Percentiles rank a stretch among this genome's conserved stretches.
Conservation (phyloP, 2,888 invertebrate genomes). For the Imbricaverruca yamaguchii region DNA sequence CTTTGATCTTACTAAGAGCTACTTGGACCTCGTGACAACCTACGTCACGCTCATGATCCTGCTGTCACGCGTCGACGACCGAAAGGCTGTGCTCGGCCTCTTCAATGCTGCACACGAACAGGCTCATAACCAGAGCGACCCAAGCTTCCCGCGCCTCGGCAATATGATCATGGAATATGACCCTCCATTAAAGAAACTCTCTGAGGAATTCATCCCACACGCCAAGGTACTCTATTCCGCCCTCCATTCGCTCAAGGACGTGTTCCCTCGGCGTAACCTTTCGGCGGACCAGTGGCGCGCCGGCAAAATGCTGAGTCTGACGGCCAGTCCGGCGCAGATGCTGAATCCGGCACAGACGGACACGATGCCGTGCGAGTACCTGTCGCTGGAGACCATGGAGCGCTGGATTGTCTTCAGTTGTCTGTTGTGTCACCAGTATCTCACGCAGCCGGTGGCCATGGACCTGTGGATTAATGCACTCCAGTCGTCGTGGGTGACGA, state of each 20-base stretch:
- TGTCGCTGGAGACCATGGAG: constrained; percentile 91
- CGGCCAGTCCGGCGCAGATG: constrained; percentile 88
- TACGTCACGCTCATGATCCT: constrained; percentile 95
- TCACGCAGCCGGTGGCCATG: constrained; percentile 66
- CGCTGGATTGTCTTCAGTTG: constrained; percentile 96
- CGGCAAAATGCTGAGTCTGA: constrained; percentile 84
- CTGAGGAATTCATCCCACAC: constrained; percentile 95
- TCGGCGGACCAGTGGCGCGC: constrained; percentile 89
- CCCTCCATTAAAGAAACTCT: constrained; percentile 84
- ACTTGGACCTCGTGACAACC: constrained; percentile 87
- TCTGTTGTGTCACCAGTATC: constrained; percentile 77
- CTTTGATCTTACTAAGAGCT: constrained; percentile 91
- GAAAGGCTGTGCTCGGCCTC: constrained; percentile 91
- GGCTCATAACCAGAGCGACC: constrained; percentile 78
- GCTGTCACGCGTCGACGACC: constrained; percentile 93
- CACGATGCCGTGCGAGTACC: constrained; percentile 93
- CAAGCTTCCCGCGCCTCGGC: constrained; percentile 89
- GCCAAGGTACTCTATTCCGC: constrained; percentile 77
- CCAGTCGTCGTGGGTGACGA: constrained; percentile 88
- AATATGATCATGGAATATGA: constrained; percentile 98
- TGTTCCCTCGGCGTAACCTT: constrained; percentile 82
- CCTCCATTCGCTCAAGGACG: constrained; percentile 73
- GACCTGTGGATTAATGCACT: constrained; percentile 75
- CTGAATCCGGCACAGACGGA: constrained; percentile 91
- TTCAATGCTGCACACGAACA: constrained; percentile 98